Evolutionary conservation across 2,888 invertebrate species (phyloP).

Genomic region (Callimorpha dominula): DNA sequence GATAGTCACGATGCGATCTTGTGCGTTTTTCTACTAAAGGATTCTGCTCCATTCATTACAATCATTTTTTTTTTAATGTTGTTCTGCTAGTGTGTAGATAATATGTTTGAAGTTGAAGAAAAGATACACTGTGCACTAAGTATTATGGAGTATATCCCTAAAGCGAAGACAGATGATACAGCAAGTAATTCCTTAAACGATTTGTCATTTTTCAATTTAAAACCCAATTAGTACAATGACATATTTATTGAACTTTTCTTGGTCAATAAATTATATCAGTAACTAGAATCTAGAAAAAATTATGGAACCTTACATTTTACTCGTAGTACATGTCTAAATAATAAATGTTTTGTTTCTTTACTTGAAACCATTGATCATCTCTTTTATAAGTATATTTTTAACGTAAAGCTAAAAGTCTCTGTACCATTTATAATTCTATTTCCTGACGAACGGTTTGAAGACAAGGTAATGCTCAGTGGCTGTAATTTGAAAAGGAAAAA

Average conservation of each 20-base stretch:
- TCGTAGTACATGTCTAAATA: too few relatives aligned
- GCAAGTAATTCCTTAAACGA: too few relatives aligned
- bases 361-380: neutral
- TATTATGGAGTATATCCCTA: too few relatives aligned
- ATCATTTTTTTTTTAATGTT: neutral
- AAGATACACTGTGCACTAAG: neutral
- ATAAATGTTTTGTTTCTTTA: neutral
- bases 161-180: too few relatives aligned
- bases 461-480: conserved; percentile 18
- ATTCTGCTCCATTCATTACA: neutral
- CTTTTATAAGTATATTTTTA: neutral
- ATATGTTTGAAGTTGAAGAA: neutral
- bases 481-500: neutral
- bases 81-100: neutral
- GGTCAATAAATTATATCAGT: too few relatives aligned
- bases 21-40: neutral
- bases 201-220: too few relatives aligned
- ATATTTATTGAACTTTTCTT: too few relatives aligned
- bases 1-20: neutral
- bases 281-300: too few relatives aligned
- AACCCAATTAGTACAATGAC: too few relatives aligned
- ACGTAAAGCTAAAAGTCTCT: conserved; percentile 14
- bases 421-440: conserved; percentile 24
- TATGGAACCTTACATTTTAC: too few relatives aligned
- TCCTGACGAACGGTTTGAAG: conserved; percentile 31